phyloP scores from a whole-genome alignment of 2,888 invertebrate species.

The Loripinus fragilis region DNA sequence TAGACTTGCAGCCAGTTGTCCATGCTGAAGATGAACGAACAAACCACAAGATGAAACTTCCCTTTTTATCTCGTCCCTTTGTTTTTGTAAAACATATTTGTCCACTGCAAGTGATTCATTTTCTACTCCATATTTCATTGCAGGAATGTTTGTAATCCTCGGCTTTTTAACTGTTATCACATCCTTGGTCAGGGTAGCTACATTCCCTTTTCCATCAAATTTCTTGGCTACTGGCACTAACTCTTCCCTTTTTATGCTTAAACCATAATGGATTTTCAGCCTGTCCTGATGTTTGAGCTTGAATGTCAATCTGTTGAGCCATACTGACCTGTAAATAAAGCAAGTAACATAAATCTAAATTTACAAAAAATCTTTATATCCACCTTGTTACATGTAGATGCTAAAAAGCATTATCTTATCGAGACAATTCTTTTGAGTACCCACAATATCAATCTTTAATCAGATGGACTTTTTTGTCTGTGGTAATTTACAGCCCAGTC shows the following conservation, averaged over 20 bases:
- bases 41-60: constrained; percentile 6
- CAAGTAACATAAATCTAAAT: no score
- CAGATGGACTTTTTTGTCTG: no score
- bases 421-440: no score
- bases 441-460: no score
- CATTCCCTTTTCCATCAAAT: constrained; percentile 16
- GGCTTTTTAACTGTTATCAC: background rate
- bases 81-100: background rate
- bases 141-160: background rate
- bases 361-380: no score
- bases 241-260: constrained; percentile 8
- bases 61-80: background rate
- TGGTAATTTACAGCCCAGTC: no score
- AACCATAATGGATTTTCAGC: background rate
- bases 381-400: no score
- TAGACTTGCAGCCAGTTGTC: constrained; percentile 28
- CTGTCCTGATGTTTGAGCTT: background rate
- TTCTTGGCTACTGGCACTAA: constrained; percentile 29
- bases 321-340: background rate
- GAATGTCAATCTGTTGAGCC: background rate
- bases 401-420: no score
- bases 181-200: constrained; percentile 1
- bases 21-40: constrained; percentile 18
- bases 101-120: constrained; percentile 18
- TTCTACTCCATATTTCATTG: constrained; percentile 24